phyloP scores from a whole-genome alignment of 2,888 invertebrate species.

The Schrankia costaestrigalis region DNA sequence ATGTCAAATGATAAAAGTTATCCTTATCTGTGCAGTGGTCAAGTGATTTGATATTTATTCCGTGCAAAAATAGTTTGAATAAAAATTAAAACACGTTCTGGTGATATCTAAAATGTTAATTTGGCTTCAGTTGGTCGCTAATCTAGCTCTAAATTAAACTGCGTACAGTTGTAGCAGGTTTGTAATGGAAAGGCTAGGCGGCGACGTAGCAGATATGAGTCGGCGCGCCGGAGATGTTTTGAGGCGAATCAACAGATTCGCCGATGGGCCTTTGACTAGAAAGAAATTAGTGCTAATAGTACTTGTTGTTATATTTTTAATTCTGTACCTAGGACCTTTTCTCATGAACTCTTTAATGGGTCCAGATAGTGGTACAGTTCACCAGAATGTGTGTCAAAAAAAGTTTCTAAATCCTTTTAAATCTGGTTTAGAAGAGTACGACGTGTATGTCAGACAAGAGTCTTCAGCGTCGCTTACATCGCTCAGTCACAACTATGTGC shows the following conservation, averaged over 20 bases:
- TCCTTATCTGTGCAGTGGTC: neutral
- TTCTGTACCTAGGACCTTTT: conserved; percentile 84
- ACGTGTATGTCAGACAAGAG: conserved; percentile 83
- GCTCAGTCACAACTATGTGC: conserved; percentile 82
- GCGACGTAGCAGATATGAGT: conserved; percentile 61
- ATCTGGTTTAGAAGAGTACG: conserved; percentile 82
- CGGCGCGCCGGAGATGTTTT: conserved; percentile 69
- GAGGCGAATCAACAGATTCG: conserved; percentile 67
- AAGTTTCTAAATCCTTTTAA: conserved; percentile 83
- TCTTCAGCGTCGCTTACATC: conserved; percentile 70
- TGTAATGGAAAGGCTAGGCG: conserved; percentile 66
- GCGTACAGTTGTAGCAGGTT: conserved; percentile 13
- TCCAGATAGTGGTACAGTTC: conserved; percentile 63
- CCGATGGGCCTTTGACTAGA: conserved; percentile 73
- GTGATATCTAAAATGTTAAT: conserved; percentile 43
- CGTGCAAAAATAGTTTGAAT: no score
- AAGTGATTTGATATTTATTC: no score
- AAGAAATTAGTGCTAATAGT: conserved; percentile 74
- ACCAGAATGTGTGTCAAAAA: conserved; percentile 83
- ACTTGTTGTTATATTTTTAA: conserved; percentile 78
- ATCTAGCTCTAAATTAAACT: conserved; percentile 7
- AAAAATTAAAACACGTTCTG: conserved; percentile 17
- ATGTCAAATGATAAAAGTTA: neutral
- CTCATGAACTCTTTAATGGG: conserved; percentile 83
- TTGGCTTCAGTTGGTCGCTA: conserved; percentile 36